phyloP scores from a whole-genome alignment of 1,140 invertebrate genomes.

The Heliconius hewitsoni region DNA sequence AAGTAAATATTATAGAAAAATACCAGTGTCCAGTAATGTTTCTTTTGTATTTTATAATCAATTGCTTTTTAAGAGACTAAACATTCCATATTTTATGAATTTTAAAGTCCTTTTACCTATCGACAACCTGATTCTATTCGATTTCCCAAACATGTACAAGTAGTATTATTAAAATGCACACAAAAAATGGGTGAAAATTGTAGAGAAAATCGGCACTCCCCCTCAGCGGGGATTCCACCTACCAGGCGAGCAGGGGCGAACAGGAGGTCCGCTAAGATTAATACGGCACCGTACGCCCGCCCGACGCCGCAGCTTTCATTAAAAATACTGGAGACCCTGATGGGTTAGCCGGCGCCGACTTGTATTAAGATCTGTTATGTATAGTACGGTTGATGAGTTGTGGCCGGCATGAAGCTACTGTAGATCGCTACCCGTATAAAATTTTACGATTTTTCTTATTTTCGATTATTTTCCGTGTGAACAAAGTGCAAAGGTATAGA shows the following conservation, averaged over 20 bases:
- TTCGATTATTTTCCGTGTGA: no score
- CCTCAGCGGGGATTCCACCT: conserved; percentile 65
- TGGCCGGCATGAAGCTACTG: no score
- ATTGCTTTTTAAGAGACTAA: not conserved
- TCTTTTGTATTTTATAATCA: no score
- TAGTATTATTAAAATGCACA: conserved; percentile 61
- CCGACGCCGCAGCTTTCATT: conserved; percentile 76
- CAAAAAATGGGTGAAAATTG: conserved; percentile 65
- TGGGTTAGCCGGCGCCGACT: conserved; percentile 55
- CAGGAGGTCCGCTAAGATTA: conserved; percentile 77
- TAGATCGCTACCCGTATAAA: no score
- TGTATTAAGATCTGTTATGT: conserved; percentile 50
- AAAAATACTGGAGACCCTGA: conserved; percentile 71
- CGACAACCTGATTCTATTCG: conserved; percentile 2
- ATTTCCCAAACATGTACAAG: conserved; percentile 36
- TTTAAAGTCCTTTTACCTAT: not conserved
- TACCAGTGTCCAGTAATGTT: no score
- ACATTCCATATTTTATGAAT: not conserved
- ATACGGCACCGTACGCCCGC: conserved; percentile 70
- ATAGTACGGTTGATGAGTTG: no score
- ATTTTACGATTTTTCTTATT: no score
- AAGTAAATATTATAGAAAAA: no score
- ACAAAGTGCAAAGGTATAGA: no score
- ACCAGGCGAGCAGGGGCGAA: conserved; percentile 68
- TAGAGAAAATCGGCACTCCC: conserved; percentile 67